Evolutionary conservation across 2,113 vertebrate genomes (phyloP), one percentile per base, ranked within the genome.

Genomic region (Tiliqua scincoides): DNA sequence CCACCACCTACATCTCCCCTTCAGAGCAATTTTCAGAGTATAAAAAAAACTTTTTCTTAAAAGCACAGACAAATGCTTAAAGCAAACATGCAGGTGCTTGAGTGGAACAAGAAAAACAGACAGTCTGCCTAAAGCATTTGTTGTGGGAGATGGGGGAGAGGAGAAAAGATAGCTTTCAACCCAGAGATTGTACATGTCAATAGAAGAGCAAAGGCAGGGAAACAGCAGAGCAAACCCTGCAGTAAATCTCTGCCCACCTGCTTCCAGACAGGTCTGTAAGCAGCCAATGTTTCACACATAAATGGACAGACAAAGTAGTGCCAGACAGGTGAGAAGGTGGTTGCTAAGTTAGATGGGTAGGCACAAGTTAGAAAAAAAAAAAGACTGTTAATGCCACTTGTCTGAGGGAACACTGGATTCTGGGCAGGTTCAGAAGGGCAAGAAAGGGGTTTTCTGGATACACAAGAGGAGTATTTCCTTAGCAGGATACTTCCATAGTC

Each of bases 401-500:
- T 85, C 87, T 1, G 43, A 87, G 89, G 93, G 93, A 94, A 95
- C 89, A 93, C 93, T 94, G 79, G 91, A 84, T 92, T 95, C 88
- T 82, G 91, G 93, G 94, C 30, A 93, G 91, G 94, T 90, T 90
- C 83, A 82, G 70, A 89, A 92, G 88, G 87, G 92, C 87, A 67
- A 2, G 92, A 87, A 79, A 82, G 87, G 91, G 93, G 91, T 82
- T 93, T 94, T 92, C 91, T 90, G 92, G 85, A 94, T 95, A 87
- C 91, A 85, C 85, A 90, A 67, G 88, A 83, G 21, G 72, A 84
- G 40, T 62, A 93, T 87, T 85, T 91, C 93, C 95, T 97, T 97
- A 99, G 96, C 98, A 99, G 95, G 98, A 99, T 76, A 99, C 97
- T 95, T 99, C 98, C 98, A 99, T 98, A 94, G 98, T 99, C 92